Base-by-base conservation (phyloP, 2,888 invertebrate genomes). In the Eupsilia transversa region DNA sequence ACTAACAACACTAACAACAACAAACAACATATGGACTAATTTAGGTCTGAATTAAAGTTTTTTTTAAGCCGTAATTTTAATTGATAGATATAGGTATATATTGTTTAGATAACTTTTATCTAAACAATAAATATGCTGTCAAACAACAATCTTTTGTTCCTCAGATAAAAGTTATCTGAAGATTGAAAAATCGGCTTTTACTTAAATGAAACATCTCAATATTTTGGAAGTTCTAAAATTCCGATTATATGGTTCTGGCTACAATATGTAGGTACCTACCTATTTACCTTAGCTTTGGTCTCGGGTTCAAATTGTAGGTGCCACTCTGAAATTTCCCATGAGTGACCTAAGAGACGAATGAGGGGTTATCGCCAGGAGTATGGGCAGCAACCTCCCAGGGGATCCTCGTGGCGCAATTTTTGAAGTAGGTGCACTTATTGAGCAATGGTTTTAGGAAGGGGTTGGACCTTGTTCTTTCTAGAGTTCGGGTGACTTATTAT, bases 291-390 rank as follows among this genome's bases (percentile, higher is more conserved):
- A 65, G 43, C 17, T 52, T 38, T 67, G 54, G 49, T 66, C 54
- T 71, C 57, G 46, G 30, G 14, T 63, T 30, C n/a, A 72, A 69
- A 84, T 72, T 71, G 71, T 60, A 63, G 84, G 63, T 66, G 38
- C 57, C 84, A 84, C 81, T 82, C 72, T 38, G 52, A 66, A 30
- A 82, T 82, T 82, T 82, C 82, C 82, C 82, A 77, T 60, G 82
- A 63, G 82, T 41, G 43, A 80, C 33, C 69, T 70, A 66, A 72
- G 84, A 54, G 68, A 27, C 46, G 79, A 52, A 72, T 80, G 56
- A 80, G 57, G 66, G 74, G 80, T 71, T 83, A 79, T 67, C 56
- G 73, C 27, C 54, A 56, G 17, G 43, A 56, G 77, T 56, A 63
- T 49, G 68, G 49, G 49, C 23, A 56, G 35, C 46, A 27, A 14